These are phyloP conservation scores for Eurois occulta DNA, from an alignment of 2,888 invertebrate species.

Conservation along the genomic window DNA sequence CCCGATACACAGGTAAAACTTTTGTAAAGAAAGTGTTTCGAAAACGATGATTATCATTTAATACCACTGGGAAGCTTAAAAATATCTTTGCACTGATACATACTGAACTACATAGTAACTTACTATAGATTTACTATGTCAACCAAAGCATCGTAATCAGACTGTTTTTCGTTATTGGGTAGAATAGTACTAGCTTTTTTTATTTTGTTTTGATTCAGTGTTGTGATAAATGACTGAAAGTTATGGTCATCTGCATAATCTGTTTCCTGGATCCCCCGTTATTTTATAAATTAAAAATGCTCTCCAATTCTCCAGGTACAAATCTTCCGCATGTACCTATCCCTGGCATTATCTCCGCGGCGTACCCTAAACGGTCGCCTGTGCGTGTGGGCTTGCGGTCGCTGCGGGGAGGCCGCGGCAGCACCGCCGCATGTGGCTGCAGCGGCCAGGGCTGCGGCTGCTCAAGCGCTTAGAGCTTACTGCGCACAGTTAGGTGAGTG, in stretches of 20 bases:
- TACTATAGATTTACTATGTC: too few relatives aligned
- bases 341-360: conserved; percentile 96
- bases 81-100: not conserved
- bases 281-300: not conserved
- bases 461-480: conserved; percentile 96
- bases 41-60: not conserved
- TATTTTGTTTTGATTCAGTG: not conserved
- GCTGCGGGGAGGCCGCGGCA: conserved; percentile 95
- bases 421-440: conserved; percentile 94
- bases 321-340: conserved; percentile 94
- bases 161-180: not conserved
- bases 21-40: not conserved
- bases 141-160: too few relatives aligned
- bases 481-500: conserved; percentile 93
- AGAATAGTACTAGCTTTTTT: not conserved
- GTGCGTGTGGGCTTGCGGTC: conserved; percentile 95
- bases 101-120: too few relatives aligned
- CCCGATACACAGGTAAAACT: conserved; percentile 95
- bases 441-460: conserved; percentile 95
- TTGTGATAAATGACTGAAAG: not conserved
- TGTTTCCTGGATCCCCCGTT: not conserved
- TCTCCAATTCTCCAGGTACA: conserved; percentile 85
- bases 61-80: not conserved
- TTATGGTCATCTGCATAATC: not conserved
- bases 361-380: conserved; percentile 97